Conservation (phyloP, 2,113 vertebrate species). For the Anser cygnoides region DNA sequence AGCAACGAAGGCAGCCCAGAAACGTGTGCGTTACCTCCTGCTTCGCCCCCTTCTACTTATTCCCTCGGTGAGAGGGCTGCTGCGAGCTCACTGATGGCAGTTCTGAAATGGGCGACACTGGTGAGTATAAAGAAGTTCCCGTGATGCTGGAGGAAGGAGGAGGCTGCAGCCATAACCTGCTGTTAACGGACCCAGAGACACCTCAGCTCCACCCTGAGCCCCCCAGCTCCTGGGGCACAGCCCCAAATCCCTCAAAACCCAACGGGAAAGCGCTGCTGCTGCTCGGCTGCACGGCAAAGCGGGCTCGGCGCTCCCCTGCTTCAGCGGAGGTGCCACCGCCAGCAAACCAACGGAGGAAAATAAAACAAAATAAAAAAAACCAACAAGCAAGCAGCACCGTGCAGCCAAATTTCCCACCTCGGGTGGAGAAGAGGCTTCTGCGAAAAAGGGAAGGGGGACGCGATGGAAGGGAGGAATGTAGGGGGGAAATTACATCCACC, state of each 20-base stretch:
- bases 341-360: not conserved
- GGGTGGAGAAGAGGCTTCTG: not conserved
- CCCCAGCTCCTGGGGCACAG: accelerated
- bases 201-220: accelerated
- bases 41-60: not conserved
- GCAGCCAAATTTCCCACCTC: not conserved
- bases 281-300: accelerated
- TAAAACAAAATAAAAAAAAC: no score
- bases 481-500: not conserved
- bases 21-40: accelerated
- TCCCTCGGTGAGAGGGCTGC: not conserved
- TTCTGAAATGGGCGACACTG: accelerated
- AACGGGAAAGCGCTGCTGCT: accelerated
- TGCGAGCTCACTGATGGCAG: not conserved
- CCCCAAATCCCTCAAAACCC: not conserved
- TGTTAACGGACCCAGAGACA: accelerated
- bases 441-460: not conserved
- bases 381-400: not conserved
- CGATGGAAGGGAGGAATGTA: not conserved
- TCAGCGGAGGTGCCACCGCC: accelerated
- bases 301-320: accelerated
- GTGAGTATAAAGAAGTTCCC: not conserved
- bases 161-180: not conserved
- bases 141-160: not conserved
- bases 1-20: not conserved